These are phyloP conservation scores for Masnerella sp. DNA, from an alignment of 2,888 invertebrate species.

Conservation along the genomic window DNA sequence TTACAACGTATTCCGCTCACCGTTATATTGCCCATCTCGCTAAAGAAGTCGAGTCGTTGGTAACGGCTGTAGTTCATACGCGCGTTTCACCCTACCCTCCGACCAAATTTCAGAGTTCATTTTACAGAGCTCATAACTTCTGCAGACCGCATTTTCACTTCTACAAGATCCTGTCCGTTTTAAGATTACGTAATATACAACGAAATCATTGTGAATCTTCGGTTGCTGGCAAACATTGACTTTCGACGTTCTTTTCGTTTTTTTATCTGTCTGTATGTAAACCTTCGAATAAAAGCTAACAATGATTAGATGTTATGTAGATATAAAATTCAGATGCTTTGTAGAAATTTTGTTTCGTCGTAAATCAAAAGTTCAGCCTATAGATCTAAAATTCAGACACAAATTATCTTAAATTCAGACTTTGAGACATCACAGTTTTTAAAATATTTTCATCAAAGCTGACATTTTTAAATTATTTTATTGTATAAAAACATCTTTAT, in stretches of 20 bases:
- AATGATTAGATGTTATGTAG: background rate
- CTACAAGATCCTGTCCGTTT: constrained; percentile 34
- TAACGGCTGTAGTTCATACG: constrained; percentile 51
- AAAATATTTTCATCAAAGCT: no score
- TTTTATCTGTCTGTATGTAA: constrained; percentile 1
- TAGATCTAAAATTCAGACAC: no score
- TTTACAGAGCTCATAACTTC: constrained; percentile 66
- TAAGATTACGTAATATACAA: constrained; percentile 49
- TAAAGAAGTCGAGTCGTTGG: constrained; percentile 45
- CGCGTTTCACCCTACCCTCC: constrained; percentile 22
- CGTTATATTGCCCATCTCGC: constrained; percentile 65
- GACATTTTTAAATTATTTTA: no score
- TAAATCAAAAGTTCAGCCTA: no score
- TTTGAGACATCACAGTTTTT: no score
- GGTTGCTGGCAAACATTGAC: background rate
- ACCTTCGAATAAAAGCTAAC: constrained; percentile 17
- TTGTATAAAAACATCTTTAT: no score
- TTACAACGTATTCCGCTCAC: constrained; percentile 66
- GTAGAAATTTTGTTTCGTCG: constrained; percentile 1
- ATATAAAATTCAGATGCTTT: no score
- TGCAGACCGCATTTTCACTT: constrained; percentile 64
- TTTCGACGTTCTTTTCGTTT: background rate
- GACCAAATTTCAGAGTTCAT: constrained; percentile 67
- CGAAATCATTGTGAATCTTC: constrained; percentile 28
- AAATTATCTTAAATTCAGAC: no score